Evolutionary conservation across 2,797 vertebrate species (phyloP).

Genomic region (Aulostomus chinensis): DNA sequence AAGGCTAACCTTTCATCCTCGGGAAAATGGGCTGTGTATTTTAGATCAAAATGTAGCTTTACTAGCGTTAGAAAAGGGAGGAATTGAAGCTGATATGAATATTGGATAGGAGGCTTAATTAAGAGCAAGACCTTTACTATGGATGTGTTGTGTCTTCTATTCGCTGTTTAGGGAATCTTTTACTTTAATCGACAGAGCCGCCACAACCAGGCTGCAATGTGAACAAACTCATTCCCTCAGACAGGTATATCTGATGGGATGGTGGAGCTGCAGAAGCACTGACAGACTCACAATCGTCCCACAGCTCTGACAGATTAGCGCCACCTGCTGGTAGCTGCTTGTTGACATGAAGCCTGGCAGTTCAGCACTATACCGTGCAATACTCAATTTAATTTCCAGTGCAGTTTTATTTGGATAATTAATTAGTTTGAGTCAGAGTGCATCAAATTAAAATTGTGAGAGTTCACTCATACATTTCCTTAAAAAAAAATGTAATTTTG

Average conservation of each 20-base stretch:
- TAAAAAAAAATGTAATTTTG: no score
- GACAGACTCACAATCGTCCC: neutral
- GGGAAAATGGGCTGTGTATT: conserved; percentile 7
- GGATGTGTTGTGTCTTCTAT: neutral
- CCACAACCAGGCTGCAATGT: conserved; percentile 17
- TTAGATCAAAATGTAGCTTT: conserved; percentile 10
- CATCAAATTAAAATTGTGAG: no score
- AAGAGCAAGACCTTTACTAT: neutral
- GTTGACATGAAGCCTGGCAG: conserved; percentile 2
- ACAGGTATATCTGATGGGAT: no score
- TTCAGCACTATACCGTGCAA: no score
- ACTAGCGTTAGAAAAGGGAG: neutral
- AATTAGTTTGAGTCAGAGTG: no score
- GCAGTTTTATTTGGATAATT: neutral
- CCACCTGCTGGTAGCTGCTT: conserved; percentile 49
- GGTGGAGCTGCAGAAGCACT: neutral
- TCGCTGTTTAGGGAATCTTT: neutral
- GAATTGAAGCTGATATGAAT: neutral
- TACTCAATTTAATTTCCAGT: no score
- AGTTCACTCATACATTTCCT: no score
- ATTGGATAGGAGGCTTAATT: conserved; percentile 7
- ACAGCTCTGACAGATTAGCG: conserved; percentile 25
- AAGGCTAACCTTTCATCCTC: conserved; percentile 30
- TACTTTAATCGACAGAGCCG: conserved; percentile 5
- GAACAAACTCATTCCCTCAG: conserved; percentile 6